Base-by-base conservation (phyloP, 2,797 vertebrate species). In the Furcifer pardalis region DNA sequence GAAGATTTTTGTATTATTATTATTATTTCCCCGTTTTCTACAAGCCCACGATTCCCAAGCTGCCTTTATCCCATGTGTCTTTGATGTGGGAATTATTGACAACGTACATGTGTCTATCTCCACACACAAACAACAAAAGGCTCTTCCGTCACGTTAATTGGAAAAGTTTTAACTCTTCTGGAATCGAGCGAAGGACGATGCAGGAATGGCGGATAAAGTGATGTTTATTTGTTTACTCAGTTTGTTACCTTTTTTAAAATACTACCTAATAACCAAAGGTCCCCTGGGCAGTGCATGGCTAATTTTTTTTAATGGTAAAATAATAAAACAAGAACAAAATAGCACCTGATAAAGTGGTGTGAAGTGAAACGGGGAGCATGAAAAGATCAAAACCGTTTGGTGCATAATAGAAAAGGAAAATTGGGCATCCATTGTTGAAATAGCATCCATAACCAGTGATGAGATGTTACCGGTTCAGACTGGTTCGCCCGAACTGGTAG, bases 31-130 rank as follows among this genome's bases (percentile, higher is more conserved):
- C 19, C 40, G 30, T 71, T 71, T 35, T 15, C 10, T 19, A n/a
- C 56, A 35, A 74, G 60, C 32, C 35, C 63, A 32, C 0, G 5
- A 35, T 56, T 75, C 12, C n/a, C 49, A 56, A 84, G 52, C 81
- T 5, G 32, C 3, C 63, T 75, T 75, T 71, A 68, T 69, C 72
- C 71, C 27, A 1, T 23, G 2, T 6, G 77, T 42, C 86, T 77
- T 77, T 77, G 77, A 87, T 69, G 77, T 87, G 82, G 82, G 65
- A 84, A 87, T 84, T 84, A 63, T 32, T 56, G 72, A 56, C 72
- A 27, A 25, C 25, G 59, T 46, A 2, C 56, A 25, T 59, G 2
- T n/a, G 4, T 44, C 25, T 60, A n/a, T 60, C 40, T 75, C 63
- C 25, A 1, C 4, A 3, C 60, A 27, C 37, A 5, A 68, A 49